Conservation (phyloP, 2,797 vertebrate genomes). For the Pteronotus mesoamericanus region DNA sequence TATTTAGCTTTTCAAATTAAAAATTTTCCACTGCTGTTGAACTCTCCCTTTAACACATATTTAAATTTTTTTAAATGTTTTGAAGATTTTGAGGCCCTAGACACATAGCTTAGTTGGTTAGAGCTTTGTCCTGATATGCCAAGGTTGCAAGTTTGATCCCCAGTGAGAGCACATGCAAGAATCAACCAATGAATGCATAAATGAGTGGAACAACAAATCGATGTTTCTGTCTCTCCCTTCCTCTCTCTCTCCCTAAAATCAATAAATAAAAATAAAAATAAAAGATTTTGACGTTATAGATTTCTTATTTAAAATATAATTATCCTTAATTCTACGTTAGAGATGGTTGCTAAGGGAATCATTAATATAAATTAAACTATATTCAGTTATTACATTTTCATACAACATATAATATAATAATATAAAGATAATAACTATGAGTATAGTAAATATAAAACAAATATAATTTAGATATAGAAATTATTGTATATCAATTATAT, state of each 20-base stretch:
- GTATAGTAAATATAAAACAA: not conserved
- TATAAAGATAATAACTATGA: not conserved
- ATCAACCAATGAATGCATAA: not conserved
- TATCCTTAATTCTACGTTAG: not conserved
- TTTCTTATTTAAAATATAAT: conserved; percentile 27
- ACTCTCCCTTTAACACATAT: not conserved
- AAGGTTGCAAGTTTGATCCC: not conserved
- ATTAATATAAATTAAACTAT: not conserved
- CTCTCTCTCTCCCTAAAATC: not conserved
- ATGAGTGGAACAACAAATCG: no score
- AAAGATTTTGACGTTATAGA: not conserved
- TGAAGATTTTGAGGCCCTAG: not conserved
- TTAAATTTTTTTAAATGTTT: not conserved
- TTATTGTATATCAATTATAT: not conserved
- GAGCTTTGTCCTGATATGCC: not conserved
- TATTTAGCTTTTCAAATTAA: not conserved
- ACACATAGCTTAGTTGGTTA: not conserved
- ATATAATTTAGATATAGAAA: not conserved
- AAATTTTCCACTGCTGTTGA: not conserved
- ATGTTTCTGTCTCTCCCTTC: no score
- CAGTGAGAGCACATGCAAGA: not conserved
- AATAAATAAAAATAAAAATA: not conserved
- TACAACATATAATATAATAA: not conserved
- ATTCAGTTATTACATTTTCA: not conserved
- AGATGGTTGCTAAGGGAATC: not conserved